Evolutionary conservation across 2,888 invertebrate genomes (phyloP), one percentile per base, ranked within the genome.

Genomic region (Drosophila mimetica): DNA sequence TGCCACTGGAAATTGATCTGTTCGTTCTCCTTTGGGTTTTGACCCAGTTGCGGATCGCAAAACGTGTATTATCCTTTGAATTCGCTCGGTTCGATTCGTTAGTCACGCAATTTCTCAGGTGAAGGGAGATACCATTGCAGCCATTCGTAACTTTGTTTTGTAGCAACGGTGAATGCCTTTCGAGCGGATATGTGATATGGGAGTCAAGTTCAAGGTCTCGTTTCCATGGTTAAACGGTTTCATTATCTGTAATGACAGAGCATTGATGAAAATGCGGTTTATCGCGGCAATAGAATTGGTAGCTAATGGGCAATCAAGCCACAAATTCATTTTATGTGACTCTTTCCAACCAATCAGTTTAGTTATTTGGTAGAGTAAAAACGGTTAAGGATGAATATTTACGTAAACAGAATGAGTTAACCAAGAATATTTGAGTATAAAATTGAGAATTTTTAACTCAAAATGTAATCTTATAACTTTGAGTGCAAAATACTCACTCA

Each of bases 1-100:
- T 54, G 46, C 54, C 77, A 65, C 51, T 69, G 61, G 58, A 74
- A 78, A 79, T 80, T 76, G 76, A 78, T 79, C 39, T 13, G 28
- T 25, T 22, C 14, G 55, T 60, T 47, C 64, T 64, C 70, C 65
- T 41, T 34, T 44, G 51, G 57, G 57, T 57, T 71, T 63, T 74
- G 81, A 74, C 79, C 79, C 67, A 79, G 52, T 74, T 81, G 41
- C 22, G 36, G 50, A 64, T 64, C 50, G 8, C 13, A 42, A 11
- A 9, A n/a, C 11, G 18, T 42, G 18, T 42, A 64, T 61, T 64
- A 52, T 63, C 64, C 63, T 47, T 39, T 32, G 64, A 37, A 37
- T 44, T 60, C 44, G 44, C 34, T 46, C 41, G 51, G 25, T 54
- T 64, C 16, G 47, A 64, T 48, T 53, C 44, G 64, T 47, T 34